phyloP scores from a whole-genome alignment of 2,797 vertebrate species.

The Darevskia nairensis region DNA sequence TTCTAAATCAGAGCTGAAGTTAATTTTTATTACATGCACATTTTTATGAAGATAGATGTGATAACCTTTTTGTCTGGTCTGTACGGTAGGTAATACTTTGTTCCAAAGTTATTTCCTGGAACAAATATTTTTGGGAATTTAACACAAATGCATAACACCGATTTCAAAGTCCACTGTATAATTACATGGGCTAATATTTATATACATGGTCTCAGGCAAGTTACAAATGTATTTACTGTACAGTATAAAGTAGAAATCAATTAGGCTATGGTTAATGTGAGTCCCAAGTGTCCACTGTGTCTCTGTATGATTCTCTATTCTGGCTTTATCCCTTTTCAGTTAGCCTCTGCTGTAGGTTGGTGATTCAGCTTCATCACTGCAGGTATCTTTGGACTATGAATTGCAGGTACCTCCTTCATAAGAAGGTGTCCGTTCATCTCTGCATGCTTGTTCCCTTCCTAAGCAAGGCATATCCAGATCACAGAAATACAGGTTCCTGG shows the following conservation, averaged over 20 bases:
- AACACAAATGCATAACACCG: slow-evolving; percentile 65
- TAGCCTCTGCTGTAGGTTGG: not conserved
- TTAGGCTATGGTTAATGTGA: not conserved
- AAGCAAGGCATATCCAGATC: too few species aligned
- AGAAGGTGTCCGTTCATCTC: not conserved
- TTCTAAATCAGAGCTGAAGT: slow-evolving; percentile 52
- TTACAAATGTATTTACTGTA: slow-evolving; percentile 56
- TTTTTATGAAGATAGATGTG: slow-evolving; percentile 60
- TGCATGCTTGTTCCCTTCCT: not conserved
- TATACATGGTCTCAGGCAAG: slow-evolving; percentile 58
- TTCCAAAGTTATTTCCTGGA: slow-evolving; percentile 64
- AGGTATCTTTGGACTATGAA: not conserved
- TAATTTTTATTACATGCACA: slow-evolving; percentile 56
- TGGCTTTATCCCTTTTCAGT: not conserved
- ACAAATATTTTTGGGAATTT: slow-evolving; percentile 70
- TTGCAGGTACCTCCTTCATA: not conserved
- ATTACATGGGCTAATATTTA: slow-evolving; percentile 71
- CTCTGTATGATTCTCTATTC: not conserved
- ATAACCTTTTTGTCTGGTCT: slow-evolving; percentile 65
- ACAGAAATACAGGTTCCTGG: too few species aligned
- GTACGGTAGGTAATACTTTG: slow-evolving; percentile 64
- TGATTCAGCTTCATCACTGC: not conserved
- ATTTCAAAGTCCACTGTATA: slow-evolving; percentile 64
- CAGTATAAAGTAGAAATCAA: not conserved
- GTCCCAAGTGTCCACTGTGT: not conserved